A percentile compares a stretch with the other conserved stretches of the same genome.
phyloP scores from a whole-genome alignment of 2,113 vertebrate species.

The Myotis yumanensis region DNA sequence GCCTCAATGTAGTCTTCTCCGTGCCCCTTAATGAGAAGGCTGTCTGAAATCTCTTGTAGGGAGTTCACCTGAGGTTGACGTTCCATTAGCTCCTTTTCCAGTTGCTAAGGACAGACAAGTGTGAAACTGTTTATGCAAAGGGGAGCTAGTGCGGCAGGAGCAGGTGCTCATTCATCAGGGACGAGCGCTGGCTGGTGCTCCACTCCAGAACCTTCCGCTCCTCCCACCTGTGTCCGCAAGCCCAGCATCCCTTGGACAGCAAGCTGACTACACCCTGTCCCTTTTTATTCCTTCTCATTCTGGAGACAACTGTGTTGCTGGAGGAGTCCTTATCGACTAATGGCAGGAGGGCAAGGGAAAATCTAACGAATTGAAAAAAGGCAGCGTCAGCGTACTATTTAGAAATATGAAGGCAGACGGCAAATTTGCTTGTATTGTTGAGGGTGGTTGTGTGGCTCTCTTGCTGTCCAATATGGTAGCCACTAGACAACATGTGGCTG shows the following conservation, averaged over 20 bases:
- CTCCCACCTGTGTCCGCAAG: background rate
- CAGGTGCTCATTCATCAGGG: background rate
- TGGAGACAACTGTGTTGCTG: background rate
- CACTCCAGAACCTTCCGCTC: background rate
- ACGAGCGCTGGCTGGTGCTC: background rate
- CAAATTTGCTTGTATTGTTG: background rate
- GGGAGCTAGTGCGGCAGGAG: background rate
- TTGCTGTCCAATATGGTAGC: background rate
- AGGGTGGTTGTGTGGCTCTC: background rate
- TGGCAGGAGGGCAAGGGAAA: background rate
- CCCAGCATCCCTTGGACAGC: background rate
- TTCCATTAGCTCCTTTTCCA: constrained; percentile 88
- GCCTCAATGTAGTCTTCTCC: constrained; percentile 88
- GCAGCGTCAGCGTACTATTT: fast-evolving
- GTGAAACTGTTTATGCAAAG: background rate
- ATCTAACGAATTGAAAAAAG: background rate
- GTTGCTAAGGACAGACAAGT: constrained; percentile 81
- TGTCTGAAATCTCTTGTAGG: constrained; percentile 88
- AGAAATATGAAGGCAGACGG: background rate
- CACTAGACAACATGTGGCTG: background rate
- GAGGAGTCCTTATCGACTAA: background rate
- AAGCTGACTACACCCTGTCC: background rate
- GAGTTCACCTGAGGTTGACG: constrained; percentile 83
- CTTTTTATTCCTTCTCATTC: background rate
- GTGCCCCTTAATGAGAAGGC: constrained; percentile 86